A percentile compares a stretch with the other conserved stretches of the same genome.
Evolutionary conservation across 2,113 vertebrate species (phyloP).

Genomic region (Leptosomus discolor): DNA sequence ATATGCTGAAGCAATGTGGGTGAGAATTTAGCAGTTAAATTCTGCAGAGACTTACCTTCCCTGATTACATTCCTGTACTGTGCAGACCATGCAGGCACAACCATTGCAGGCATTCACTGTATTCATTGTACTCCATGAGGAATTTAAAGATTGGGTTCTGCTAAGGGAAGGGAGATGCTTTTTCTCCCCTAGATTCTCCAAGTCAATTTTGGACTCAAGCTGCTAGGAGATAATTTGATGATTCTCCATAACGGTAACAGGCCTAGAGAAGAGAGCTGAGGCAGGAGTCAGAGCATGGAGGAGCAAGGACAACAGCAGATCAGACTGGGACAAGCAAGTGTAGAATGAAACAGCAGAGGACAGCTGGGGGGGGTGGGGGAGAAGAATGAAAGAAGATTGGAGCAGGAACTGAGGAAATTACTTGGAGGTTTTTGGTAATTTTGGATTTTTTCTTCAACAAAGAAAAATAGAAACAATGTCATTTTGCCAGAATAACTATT

Average conservation of each 20-base stretch:
- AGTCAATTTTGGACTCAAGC: neutral
- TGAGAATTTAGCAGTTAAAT: neutral
- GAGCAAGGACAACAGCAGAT: neutral
- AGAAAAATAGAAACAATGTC: neutral
- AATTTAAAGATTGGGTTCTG: neutral
- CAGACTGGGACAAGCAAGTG: neutral
- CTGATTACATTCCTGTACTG: neutral
- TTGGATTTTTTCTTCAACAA: neutral
- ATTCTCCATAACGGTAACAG: neutral
- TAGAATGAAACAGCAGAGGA: neutral
- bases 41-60: neutral
- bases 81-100: neutral
- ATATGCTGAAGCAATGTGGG: neutral
- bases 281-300: neutral
- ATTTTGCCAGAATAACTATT: neutral
- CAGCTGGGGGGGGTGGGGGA: accelerated
- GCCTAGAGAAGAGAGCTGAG: neutral
- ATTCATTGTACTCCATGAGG: neutral
- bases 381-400: neutral
- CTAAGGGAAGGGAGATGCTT: neutral
- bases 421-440: accelerated
- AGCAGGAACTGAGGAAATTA: neutral
- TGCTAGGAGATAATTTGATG: neutral
- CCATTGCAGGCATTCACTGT: neutral
- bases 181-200: neutral